Base-by-base conservation (phyloP, 1,140 invertebrate genomes). In the Pogonognathellus flavescens region DNA sequence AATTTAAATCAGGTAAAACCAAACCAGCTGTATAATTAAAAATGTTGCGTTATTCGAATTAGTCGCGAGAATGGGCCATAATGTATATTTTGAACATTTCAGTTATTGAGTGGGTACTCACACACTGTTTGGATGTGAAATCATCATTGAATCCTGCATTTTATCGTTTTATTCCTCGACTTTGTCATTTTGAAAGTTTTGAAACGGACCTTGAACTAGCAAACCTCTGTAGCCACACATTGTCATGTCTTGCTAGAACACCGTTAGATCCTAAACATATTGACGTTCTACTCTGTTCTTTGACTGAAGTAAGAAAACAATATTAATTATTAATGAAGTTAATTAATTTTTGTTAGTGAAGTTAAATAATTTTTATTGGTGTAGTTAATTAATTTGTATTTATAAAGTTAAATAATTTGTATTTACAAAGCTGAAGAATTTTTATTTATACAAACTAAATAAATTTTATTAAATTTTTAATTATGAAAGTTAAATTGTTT, bases 201-300 rank as follows among this genome's bases (percentile, higher is more conserved):
- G 95, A 96, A 89, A 92, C 92, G 0, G 96, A 98, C 90, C 95
- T 95, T 59, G 96, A 97, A 90, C 90, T 98, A 5, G 92, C 93
- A n/a, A 92, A 92, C 16, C 92, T 93, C 14, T 95, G 95, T 87
- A 91, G 91, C 6, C 90, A 91, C 50, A 92, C 95, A 20, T 90
- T 98, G 16, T 93, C 94, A 0, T 90, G 93, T 4, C 90, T 97
- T 13, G 93, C 93, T 0, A 92, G 93, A 84, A 90, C 92, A 0
- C 88, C 94, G 60, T 90, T 92, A 89, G 85, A 92, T 60, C 89
- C 92, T 0, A 89, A 91, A 6, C 89, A 93, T 86, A 91, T 95
- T 85, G 91, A 92, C 14, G 84, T 89, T 25, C 92, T 91, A 11
- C 22, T 80, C 3, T 10, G 13, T 14, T 53, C 53, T 9, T 41